Evolutionary conservation across 2,888 invertebrate genomes (phyloP).

Genomic region (Euplexia lucipara): DNA sequence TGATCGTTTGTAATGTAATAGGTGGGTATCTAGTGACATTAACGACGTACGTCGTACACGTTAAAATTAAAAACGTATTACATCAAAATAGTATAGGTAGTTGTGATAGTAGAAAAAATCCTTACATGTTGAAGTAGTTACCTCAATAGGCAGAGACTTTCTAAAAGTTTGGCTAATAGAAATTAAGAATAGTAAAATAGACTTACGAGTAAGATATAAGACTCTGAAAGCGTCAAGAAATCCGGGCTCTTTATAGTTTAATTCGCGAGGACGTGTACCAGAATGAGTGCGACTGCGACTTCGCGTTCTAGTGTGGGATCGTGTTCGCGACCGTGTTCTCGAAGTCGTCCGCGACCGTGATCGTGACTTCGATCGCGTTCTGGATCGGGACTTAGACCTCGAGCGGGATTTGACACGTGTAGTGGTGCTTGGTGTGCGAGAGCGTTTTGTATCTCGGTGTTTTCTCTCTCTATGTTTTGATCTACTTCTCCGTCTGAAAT

Average conservation of each 20-base stretch:
- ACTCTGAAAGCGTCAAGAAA: slow-evolving; percentile 86
- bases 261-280: slow-evolving; percentile 69
- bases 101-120: no score
- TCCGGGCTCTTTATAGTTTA: slow-evolving; percentile 77
- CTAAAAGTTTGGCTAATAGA: no score
- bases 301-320: slow-evolving; percentile 62
- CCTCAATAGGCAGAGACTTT: no score
- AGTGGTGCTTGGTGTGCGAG: slow-evolving; percentile 66
- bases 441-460: slow-evolving; percentile 61
- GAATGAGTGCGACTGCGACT: slow-evolving; percentile 67
- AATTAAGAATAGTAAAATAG: not conserved
- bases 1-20: no score
- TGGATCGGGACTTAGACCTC: slow-evolving; percentile 66
- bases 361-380: slow-evolving; percentile 54
- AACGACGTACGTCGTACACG: no score
- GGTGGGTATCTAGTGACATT: no score
- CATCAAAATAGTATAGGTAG: no score
- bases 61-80: no score
- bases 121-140: no score
- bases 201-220: slow-evolving; percentile 83
- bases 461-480: slow-evolving; percentile 73
- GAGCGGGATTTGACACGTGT: slow-evolving; percentile 61
- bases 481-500: slow-evolving; percentile 71
- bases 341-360: slow-evolving; percentile 66
- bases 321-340: slow-evolving; percentile 50